Evolutionary conservation across 2,113 vertebrate genomes (phyloP).

Genomic region (Eptatretus burgeri): DNA sequence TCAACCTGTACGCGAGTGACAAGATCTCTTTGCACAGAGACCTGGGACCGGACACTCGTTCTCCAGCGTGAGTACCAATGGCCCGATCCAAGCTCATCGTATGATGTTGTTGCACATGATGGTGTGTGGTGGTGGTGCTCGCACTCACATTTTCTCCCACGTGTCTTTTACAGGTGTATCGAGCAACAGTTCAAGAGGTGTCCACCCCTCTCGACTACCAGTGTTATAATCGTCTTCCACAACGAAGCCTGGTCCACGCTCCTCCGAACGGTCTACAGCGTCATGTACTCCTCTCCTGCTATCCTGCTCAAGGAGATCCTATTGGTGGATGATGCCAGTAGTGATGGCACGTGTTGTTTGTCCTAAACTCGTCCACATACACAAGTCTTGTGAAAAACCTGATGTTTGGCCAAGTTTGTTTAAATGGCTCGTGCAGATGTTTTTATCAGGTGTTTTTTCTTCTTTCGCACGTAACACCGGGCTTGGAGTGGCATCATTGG

Average conservation of each 20-base stretch:
- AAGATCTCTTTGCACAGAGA: conserved; percentile 76
- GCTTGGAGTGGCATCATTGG: no score
- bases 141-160: background rate
- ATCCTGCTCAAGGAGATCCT: conserved; percentile 82
- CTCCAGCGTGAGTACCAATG: conserved; percentile 54
- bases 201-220: conserved; percentile 54
- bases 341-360: conserved; percentile 33
- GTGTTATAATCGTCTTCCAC: conserved; percentile 88
- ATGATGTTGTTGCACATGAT: no score
- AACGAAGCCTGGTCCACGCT: conserved; percentile 93
- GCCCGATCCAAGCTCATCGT: no score
- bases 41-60: conserved; percentile 75
- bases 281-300: conserved; percentile 71
- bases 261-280: conserved; percentile 73
- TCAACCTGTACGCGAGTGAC: conserved; percentile 79
- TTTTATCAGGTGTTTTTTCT: no score
- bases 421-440: no score
- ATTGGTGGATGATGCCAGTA: conserved; percentile 83
- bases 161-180: conserved; percentile 40
- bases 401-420: no score
- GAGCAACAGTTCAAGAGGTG: conserved; percentile 83
- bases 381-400: no score
- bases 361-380: no score
- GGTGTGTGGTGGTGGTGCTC: background rate
- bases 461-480: no score